Evolutionary conservation across 2,888 invertebrate genomes (phyloP), one percentile per base, ranked within the genome.

Genomic region (Cylindroiulus punctatus): DNA sequence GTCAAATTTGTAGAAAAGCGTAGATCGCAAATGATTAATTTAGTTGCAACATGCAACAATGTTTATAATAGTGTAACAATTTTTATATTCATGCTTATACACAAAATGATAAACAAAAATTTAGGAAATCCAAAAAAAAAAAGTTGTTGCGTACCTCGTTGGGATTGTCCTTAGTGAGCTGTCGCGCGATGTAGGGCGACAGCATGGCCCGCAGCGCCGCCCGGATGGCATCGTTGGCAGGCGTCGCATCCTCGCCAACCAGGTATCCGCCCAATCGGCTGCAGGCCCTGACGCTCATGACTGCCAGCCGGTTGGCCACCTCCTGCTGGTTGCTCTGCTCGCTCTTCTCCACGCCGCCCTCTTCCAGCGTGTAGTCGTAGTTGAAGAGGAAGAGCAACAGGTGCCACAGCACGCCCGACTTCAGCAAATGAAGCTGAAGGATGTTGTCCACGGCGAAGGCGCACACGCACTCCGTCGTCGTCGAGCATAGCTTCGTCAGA

Each of bases 351-450:
- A 98, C 96, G 0, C 98, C 99, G 85, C 98, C 97, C 92, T 99
- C 99, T 87, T 98, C 96, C 89, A 99, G 92, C 5, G 99, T 99
- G 91, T 95, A 99, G 92, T 99, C 99, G 91, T 98, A 99, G 88
- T 95, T 95, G 91, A 99, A 97, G 91, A 96, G 94, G 89, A 96
- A 96, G 0, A 96, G 93, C 65, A 99, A 91, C 85, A 99, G 92
- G 89, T 98, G 97, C 95, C 97, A 99, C 4, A 99, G 91, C 0
- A 96, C 96, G 12, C 98, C 99, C 0, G 95, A 94, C 88, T 95
- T 94, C 17, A 97, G 93, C 44, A 98, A 91, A 90, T 95, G 95
- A 90, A 95, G 93, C 91, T 99, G 98, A 40, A 98, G 93, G 88
- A 95, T 93, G 85, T 95, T 94, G 90, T 97, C 96, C n/a, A 94